Conservation (phyloP, 1,140 invertebrate genomes). For the Microplitis demolitor region DNA sequence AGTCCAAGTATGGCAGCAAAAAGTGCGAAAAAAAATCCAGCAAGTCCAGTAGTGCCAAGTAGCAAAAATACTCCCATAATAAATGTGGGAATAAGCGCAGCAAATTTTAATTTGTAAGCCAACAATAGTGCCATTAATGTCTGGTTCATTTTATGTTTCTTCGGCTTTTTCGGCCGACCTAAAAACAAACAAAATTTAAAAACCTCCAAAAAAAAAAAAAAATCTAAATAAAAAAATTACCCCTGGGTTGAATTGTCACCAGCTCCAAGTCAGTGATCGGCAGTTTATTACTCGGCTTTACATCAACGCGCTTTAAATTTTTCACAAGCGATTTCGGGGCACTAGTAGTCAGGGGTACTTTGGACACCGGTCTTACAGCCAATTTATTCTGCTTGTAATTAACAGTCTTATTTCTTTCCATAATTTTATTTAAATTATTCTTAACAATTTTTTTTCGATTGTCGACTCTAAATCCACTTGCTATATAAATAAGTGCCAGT, state of each 20-base stretch:
- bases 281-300: constrained; percentile 9
- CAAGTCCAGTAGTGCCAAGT: constrained; percentile 75
- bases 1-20: constrained; percentile 70
- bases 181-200: constrained; percentile 11
- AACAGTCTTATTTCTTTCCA: neutral
- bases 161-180: constrained; percentile 56
- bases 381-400: neutral
- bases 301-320: neutral
- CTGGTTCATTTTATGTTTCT: constrained; percentile 67
- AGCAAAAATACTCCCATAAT: constrained; percentile 75
- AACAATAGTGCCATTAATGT: constrained; percentile 75
- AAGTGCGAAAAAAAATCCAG: constrained; percentile 83
- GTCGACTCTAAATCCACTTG: constrained; percentile 24
- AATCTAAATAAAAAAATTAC: constrained; percentile 1
- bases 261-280: constrained; percentile 10
- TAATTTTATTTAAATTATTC: neutral
- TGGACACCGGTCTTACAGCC: neutral
- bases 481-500: constrained; percentile 35
- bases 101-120: constrained; percentile 83
- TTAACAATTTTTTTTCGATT: neutral
- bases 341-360: neutral
- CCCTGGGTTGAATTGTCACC: neutral
- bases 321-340: neutral
- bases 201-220: neutral
- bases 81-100: constrained; percentile 76